Conservation (phyloP, 2,113 vertebrate genomes). For the Paracanthobrama guichenoti region DNA sequence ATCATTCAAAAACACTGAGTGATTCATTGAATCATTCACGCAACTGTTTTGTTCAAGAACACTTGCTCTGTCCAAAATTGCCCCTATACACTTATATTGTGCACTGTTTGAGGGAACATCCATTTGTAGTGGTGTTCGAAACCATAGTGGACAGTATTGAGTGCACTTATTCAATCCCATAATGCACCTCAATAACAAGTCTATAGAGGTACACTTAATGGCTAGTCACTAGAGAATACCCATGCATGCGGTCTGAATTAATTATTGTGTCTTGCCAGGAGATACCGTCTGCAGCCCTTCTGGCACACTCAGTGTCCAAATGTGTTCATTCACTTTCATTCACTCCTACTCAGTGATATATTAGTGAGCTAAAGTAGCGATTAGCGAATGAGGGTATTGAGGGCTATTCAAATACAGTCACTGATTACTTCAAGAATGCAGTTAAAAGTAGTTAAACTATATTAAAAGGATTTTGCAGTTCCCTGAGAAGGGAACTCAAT, state of each 20-base stretch:
- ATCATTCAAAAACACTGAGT: no score
- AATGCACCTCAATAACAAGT: not conserved
- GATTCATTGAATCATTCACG: not conserved
- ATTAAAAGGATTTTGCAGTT: no score
- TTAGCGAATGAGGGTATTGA: no score
- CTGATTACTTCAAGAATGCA: no score
- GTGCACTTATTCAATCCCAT: conserved; percentile 1
- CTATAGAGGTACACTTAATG: not conserved
- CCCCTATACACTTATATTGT: not conserved
- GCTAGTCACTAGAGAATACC: no score
- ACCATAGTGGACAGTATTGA: not conserved
- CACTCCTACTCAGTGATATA: not conserved
- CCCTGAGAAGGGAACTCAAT: no score
- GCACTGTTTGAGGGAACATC: not conserved
- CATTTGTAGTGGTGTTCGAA: not conserved
- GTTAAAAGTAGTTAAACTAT: no score
- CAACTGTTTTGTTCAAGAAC: not conserved
- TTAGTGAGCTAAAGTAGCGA: not conserved
- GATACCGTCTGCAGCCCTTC: no score
- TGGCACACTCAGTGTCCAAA: not conserved
- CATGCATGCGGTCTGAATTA: no score
- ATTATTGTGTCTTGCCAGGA: no score
- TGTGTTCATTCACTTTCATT: not conserved
- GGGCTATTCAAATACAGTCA: no score
- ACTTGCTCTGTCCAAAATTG: not conserved